Conservation (phyloP, 1,140 invertebrate species). For the Drosophila kepulauana region DNA sequence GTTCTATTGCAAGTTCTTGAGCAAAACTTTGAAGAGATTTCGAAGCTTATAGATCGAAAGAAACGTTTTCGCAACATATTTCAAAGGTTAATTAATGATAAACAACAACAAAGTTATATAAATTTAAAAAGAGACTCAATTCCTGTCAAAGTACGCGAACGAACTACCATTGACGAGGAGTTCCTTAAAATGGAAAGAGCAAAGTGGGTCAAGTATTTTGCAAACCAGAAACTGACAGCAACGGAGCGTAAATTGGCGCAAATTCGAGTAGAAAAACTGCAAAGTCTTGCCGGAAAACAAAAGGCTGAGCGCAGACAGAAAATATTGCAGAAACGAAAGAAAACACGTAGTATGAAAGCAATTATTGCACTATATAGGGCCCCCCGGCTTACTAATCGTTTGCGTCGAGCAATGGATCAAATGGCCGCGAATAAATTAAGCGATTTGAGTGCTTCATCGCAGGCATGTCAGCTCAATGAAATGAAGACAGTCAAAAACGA, state of each 20-base stretch:
- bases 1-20: conserved; percentile 17
- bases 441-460: background rate
- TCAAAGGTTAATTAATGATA: background rate
- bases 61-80: conserved; percentile 8
- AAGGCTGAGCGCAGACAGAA: background rate
- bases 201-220: conserved; percentile 36
- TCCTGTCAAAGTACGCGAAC: background rate
- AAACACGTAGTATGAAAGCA: background rate
- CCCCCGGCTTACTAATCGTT: background rate
- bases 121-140: too few species aligned
- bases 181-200: conserved; percentile 16
- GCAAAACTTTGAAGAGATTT: conserved; percentile 11
- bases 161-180: background rate
- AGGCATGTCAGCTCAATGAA: too few species aligned
- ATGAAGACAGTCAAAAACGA: background rate
- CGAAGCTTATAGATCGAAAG: background rate
- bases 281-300: background rate
- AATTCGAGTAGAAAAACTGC: background rate
- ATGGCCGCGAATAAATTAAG: background rate
- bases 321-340: background rate
- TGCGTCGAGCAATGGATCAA: background rate
- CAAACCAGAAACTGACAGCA: conserved; percentile 11
- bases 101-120: background rate
- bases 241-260: background rate
- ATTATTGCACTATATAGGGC: background rate